A percentile compares a stretch with the other conserved stretches of the same genome.
phyloP scores from a whole-genome alignment of 2,888 invertebrate genomes.

The Aphodius granarius region DNA sequence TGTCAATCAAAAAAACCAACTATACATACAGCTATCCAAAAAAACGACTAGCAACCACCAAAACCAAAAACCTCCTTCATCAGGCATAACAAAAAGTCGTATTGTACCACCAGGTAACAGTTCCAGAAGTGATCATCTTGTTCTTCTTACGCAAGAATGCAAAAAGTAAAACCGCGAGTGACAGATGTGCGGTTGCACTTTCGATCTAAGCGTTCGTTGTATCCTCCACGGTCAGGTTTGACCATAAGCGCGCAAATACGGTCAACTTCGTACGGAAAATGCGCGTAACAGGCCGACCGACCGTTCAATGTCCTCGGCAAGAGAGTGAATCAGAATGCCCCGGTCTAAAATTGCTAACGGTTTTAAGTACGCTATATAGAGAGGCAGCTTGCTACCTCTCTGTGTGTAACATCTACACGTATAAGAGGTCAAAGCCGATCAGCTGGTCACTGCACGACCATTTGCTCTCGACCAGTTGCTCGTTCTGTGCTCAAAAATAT shows the following conservation, averaged over 20 bases:
- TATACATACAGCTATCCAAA: not conserved
- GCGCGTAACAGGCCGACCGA: too few species aligned
- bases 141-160: not conserved
- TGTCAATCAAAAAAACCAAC: too few species aligned
- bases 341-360: not conserved
- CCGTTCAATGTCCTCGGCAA: too few species aligned
- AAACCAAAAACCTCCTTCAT: not conserved
- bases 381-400: not conserved
- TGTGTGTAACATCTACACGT: not conserved
- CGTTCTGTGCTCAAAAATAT: not conserved
- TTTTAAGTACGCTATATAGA: not conserved
- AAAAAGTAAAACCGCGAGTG: not conserved
- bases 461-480: slow-evolving; percentile 10
- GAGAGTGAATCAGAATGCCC: too few species aligned
- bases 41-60: not conserved
- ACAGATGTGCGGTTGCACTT: not conserved
- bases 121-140: not conserved
- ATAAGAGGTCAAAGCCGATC: slow-evolving; percentile 37
- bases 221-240: not conserved
- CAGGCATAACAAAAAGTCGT: not conserved
- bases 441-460: slow-evolving; percentile 44
- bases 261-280: too few species aligned
- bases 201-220: not conserved
- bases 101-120: not conserved
- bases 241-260: not conserved